Evolutionary conservation across 2,888 invertebrate species (phyloP).

Genomic region (Himalopsyche kuldschensis): DNA sequence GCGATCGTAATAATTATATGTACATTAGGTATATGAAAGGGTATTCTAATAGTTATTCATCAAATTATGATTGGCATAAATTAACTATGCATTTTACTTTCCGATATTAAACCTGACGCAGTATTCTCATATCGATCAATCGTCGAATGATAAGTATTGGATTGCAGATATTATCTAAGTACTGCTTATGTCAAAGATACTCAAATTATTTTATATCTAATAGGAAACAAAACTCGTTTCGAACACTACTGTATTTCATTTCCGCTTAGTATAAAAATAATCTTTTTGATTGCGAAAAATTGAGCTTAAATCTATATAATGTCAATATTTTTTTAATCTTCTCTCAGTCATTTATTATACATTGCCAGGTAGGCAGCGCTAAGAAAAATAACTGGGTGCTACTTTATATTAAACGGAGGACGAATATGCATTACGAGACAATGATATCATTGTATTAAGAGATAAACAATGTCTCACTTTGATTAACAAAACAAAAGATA

Average conservation of each 20-base stretch:
- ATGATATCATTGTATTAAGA: background rate
- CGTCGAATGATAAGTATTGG: background rate
- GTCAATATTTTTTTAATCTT: background rate
- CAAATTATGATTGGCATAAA: background rate
- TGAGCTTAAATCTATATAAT: conserved; percentile 1
- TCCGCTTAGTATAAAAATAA: background rate
- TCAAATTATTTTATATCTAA: background rate
- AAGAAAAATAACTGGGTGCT: conserved; percentile 33
- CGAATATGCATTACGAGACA: conserved; percentile 3
- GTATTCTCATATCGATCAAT: background rate
- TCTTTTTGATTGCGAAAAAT: background rate
- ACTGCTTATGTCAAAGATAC: background rate
- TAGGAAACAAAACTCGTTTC: background rate
- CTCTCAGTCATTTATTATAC: background rate
- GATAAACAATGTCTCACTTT: background rate
- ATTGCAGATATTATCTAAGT: background rate
- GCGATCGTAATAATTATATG: background rate
- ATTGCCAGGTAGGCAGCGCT: conserved; percentile 7
- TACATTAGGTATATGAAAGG: background rate
- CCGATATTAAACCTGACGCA: background rate
- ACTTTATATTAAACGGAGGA: conserved; percentile 25
- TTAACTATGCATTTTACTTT: background rate
- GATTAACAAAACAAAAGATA: background rate
- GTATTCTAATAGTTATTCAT: background rate
- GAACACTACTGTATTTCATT: background rate